phyloP scores from a whole-genome alignment of 2,113 vertebrate species.

The Microcebus jonahi region DNA sequence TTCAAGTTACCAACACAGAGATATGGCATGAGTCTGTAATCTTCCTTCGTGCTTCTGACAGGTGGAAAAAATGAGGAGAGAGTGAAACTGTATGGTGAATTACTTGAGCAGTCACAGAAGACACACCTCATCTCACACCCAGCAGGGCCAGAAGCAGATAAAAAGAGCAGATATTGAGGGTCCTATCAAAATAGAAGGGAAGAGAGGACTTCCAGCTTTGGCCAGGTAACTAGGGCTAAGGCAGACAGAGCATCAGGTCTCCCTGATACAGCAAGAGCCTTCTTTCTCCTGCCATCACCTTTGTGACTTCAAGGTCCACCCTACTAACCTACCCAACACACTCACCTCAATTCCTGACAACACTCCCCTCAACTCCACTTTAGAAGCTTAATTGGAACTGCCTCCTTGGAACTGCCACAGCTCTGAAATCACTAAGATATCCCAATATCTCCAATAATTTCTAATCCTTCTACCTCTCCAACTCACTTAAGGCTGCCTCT shows the following conservation, averaged over 20 bases:
- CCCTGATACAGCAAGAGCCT: neutral
- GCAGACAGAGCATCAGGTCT: neutral
- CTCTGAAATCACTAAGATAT: neutral
- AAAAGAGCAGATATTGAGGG: neutral
- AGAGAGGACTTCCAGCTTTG: neutral
- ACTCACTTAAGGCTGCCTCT: neutral
- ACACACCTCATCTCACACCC: accelerated
- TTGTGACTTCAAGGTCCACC: neutral
- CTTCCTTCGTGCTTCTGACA: neutral
- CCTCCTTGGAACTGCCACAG: neutral
- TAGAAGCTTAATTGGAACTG: neutral
- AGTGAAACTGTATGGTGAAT: neutral
- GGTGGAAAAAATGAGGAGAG: neutral
- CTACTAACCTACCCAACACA: neutral
- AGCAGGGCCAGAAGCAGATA: neutral
- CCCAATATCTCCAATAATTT: neutral
- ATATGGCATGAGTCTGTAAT: neutral
- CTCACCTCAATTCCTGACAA: neutral
- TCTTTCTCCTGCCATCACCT: neutral
- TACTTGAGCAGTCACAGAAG: neutral
- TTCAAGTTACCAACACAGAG: neutral
- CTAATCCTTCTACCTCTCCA: neutral
- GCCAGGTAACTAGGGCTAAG: no score
- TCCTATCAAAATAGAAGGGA: neutral
- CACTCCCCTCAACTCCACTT: neutral